Base-by-base conservation (phyloP, 2,888 invertebrate genomes). In the Dioctria rufipes region DNA sequence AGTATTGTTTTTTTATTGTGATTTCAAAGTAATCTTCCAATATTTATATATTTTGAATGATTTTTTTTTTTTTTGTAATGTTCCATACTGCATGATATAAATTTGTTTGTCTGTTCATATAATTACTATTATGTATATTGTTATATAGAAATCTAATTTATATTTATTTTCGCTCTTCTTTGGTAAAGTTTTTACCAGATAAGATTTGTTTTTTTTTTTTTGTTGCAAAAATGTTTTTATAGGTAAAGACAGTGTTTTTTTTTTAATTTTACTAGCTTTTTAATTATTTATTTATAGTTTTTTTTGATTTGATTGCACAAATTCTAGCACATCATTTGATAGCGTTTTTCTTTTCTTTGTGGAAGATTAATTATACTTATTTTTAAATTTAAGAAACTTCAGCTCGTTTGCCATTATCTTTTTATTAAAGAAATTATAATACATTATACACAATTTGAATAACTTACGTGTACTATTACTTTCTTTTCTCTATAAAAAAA, bases 241-340 rank as follows among this genome's bases (percentile, higher is more conserved):
- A 25, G 25, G 25, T 25, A 25, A 39, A 37, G 51, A 54, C 54
- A 54, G 2, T 25, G 40, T 46, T 77, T 77, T 9, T 37, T 77
- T 9, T 49, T 51, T 9, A 51, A n/a, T 65, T 25, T 67, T 65
- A 46, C 42, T 40, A 43, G 37, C 9, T 78, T 60, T 37, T 77
- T 66, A n/a, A 37, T 42, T 39, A 9, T 49, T 77, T 42, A 60
- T 61, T 37, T 58, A 63, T 39, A 49, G 58, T 25, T 43, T 46
- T 43, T 46, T 78, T 51, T 79, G 6, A 65, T 81, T 81, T 79
- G 65, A 73, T 73, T 78, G 71, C 71, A 78, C 71, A 79, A 81
- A 81, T 81, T 77, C 46, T 46, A 8, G 11, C 11, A 54, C 11
- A n/a, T 3, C 54, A 54, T 54, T 54, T 8, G 11, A 54, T 54